These are phyloP conservation scores for Dicranocentrus wangi DNA, from an alignment of 2,888 invertebrate species.

Conservation along the genomic window DNA sequence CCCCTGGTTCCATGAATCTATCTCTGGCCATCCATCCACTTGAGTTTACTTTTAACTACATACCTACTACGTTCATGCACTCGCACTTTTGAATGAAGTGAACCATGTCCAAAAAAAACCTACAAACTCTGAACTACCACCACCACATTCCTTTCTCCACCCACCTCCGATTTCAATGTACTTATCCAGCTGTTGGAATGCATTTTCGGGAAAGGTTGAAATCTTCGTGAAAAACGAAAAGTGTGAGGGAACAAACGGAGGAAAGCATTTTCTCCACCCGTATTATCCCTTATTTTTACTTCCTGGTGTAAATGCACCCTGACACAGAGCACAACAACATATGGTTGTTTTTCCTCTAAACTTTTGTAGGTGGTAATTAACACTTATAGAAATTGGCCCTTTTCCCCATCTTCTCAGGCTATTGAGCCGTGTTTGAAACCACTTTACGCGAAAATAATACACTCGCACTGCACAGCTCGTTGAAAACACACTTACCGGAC, in stretches of 20 bases:
- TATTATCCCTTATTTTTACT: neutral
- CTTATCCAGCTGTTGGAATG: conserved; percentile 10
- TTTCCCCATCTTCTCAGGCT: conserved; percentile 10
- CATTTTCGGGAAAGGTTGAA: conserved; percentile 14
- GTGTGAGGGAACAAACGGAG: neutral
- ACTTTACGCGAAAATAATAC: conserved; percentile 25
- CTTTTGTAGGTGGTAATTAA: conserved; percentile 64
- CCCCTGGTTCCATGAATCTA: conserved; percentile 6
- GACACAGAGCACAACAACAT: neutral
- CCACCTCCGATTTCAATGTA: conserved; percentile 7
- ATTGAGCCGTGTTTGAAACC: conserved; percentile 18
- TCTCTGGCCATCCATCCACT: conserved; percentile 14
- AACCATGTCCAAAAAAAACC: conserved; percentile 16
- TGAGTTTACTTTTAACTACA: neutral
- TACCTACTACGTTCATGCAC: neutral
- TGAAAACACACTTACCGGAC: no score
- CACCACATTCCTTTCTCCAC: no score
- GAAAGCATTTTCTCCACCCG: conserved; percentile 1
- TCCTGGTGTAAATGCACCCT: neutral
- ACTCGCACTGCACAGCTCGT: conserved; percentile 6
- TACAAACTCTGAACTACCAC: neutral
- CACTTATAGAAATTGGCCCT: conserved; percentile 68
- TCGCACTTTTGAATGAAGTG: conserved; percentile 8
- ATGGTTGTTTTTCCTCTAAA: conserved; percentile 4
- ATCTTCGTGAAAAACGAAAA: neutral